Percentiles rank a stretch among this genome's conserved stretches.
Conservation (phyloP, 1,140 invertebrate species). For the Trichomalopsis sarcophagae region DNA sequence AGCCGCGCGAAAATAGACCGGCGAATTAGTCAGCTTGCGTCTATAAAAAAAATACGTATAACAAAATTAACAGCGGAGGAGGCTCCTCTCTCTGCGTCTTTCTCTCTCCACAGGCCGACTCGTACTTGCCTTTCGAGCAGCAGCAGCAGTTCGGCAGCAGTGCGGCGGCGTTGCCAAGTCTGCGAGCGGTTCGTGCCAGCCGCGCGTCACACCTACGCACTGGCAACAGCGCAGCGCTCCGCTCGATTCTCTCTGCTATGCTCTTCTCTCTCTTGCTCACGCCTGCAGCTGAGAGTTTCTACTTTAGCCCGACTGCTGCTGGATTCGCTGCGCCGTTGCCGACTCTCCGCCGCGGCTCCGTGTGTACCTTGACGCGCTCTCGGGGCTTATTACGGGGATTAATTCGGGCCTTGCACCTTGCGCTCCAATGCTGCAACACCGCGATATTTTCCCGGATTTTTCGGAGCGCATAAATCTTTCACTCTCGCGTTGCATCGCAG, state of each 20-base stretch:
- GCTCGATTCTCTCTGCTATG: background rate
- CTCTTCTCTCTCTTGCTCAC: conserved; percentile 25
- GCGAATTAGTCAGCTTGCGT: background rate
- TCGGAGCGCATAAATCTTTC: background rate
- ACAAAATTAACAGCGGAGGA: background rate
- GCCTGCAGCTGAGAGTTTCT: conserved; percentile 9
- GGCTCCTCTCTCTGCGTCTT: background rate
- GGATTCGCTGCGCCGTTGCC: conserved; percentile 44
- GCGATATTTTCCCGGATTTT: background rate
- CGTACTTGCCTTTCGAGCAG: background rate
- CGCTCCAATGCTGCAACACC: too few species aligned
- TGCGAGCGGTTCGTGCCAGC: conserved; percentile 41
- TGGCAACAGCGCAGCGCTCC: conserved; percentile 45
- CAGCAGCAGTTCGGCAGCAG: conserved; percentile 23
- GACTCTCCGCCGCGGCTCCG: background rate
- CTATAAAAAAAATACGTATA: background rate
- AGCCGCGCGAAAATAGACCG: background rate
- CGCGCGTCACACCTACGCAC: conserved; percentile 53
- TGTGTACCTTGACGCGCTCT: background rate
- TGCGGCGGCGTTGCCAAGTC: conserved; percentile 56
- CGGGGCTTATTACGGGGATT: background rate
- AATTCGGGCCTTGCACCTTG: conserved; percentile 6
- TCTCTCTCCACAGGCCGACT: conserved; percentile 3
- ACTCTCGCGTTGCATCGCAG: too few species aligned
- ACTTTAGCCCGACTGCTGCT: conserved; percentile 43